phyloP scores from a whole-genome alignment of 2,113 vertebrate species.

The Crotalus helleri region DNA sequence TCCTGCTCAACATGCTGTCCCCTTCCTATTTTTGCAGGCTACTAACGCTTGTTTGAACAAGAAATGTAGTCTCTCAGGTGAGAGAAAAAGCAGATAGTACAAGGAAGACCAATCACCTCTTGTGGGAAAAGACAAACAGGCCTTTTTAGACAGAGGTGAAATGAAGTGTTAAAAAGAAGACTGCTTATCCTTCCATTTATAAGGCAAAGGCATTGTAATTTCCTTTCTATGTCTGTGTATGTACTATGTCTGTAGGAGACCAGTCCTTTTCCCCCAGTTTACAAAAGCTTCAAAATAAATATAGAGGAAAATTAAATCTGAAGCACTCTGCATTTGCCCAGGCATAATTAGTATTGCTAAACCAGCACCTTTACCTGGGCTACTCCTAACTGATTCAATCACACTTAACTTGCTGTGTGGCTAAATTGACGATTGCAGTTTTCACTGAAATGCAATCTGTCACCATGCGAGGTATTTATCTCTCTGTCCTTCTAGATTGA shows the following conservation, averaged over 20 bases:
- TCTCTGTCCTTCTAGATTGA: neutral
- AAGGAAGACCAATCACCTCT: neutral
- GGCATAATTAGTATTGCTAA: neutral
- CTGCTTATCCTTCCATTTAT: neutral
- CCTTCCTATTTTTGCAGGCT: neutral
- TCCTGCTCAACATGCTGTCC: neutral
- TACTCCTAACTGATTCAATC: neutral
- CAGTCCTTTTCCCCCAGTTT: neutral
- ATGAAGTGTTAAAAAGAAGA: neutral
- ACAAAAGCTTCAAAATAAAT: neutral
- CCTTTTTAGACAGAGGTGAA: neutral
- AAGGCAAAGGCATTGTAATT: neutral
- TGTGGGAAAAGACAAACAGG: neutral
- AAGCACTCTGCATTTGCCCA: neutral
- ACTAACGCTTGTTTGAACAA: conserved; percentile 22
- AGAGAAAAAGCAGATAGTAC: neutral
- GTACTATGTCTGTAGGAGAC: neutral
- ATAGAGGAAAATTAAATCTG: conserved; percentile 12
- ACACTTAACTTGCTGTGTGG: rapidly evolving
- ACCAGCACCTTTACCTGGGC: neutral
- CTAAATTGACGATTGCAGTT: conserved; percentile 16
- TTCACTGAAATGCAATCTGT: neutral
- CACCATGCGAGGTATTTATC: rapidly evolving
- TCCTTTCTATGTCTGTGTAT: neutral
- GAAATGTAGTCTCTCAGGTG: neutral